Percentiles rank a stretch among this genome's conserved stretches.
phyloP scores from a whole-genome alignment of 1,140 invertebrate species.

The Ladona fulva region DNA sequence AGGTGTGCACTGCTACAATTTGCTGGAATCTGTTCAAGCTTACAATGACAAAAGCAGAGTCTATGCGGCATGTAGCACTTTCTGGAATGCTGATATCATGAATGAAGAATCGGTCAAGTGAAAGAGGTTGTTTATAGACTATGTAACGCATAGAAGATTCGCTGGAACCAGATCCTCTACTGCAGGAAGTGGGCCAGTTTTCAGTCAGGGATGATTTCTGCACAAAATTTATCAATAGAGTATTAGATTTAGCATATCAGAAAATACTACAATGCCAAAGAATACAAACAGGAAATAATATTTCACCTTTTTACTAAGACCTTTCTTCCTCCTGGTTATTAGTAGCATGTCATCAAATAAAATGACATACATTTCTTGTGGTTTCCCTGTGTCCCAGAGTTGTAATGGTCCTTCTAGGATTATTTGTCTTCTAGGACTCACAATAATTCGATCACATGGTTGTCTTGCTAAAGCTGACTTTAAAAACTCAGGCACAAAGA shows the following conservation, averaged over 20 bases:
- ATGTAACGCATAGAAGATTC: slow-evolving; percentile 43
- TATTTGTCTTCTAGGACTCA: slow-evolving; percentile 51
- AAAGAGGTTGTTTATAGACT: slow-evolving; percentile 56
- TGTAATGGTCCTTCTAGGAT: slow-evolving; percentile 52
- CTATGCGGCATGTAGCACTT: slow-evolving; percentile 42
- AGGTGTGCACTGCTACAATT: slow-evolving; percentile 46
- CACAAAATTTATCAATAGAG: neutral
- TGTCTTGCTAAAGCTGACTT: slow-evolving; percentile 45
- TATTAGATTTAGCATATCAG: too few species aligned
- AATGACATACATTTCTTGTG: slow-evolving; percentile 52
- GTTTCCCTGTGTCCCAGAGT: slow-evolving; percentile 47
- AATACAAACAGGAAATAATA: neutral
- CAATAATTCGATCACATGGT: slow-evolving; percentile 58
- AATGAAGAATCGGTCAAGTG: slow-evolving; percentile 54
- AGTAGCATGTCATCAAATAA: slow-evolving; percentile 64
- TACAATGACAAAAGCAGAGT: slow-evolving; percentile 47
- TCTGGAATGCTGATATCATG: slow-evolving; percentile 53
- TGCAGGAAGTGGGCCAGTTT: slow-evolving; percentile 40
- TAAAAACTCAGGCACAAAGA: slow-evolving; percentile 52
- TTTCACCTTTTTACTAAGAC: slow-evolving; percentile 45
- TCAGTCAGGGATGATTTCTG: slow-evolving; percentile 46
- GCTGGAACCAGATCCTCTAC: slow-evolving; percentile 30
- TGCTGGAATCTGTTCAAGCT: slow-evolving; percentile 51
- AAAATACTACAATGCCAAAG: too few species aligned
- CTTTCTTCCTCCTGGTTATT: slow-evolving; percentile 54